Conservation (phyloP, 2,797 vertebrate species). For the Enteromius trimaculatus region DNA sequence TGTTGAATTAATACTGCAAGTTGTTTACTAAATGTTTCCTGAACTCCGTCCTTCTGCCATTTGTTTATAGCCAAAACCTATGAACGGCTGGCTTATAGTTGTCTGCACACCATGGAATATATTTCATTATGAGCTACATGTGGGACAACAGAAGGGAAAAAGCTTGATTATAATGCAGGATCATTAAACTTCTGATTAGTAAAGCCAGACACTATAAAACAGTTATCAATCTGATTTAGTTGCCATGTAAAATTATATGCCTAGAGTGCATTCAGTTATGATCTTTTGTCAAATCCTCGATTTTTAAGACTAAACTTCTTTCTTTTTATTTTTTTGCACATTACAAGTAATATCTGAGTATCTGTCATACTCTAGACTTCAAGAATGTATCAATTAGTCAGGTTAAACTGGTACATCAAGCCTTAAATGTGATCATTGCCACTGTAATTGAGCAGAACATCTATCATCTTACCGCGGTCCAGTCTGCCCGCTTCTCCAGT, state of each 20-base stretch:
- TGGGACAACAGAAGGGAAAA: not conserved
- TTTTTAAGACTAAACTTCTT: no score
- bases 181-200: not conserved
- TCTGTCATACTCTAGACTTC: not conserved
- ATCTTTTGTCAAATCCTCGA: not conserved
- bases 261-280: not conserved
- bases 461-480: conserved; percentile 67
- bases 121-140: not conserved
- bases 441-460: not conserved
- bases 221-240: not conserved
- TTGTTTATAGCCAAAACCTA: not conserved
- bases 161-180: not conserved
- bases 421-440: not conserved
- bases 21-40: not conserved
- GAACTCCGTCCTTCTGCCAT: not conserved
- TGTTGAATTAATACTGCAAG: not conserved
- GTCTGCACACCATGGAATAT: not conserved
- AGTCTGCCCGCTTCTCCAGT: conserved; percentile 72
- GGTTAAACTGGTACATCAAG: not conserved
- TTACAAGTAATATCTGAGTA: not conserved
- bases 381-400: not conserved
- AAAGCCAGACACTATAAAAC: not conserved
- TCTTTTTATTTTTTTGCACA: not conserved
- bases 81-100: not conserved
- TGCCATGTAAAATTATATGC: not conserved